phyloP scores from a whole-genome alignment of 2,888 invertebrate genomes.

The Hoplodrina blanda region DNA sequence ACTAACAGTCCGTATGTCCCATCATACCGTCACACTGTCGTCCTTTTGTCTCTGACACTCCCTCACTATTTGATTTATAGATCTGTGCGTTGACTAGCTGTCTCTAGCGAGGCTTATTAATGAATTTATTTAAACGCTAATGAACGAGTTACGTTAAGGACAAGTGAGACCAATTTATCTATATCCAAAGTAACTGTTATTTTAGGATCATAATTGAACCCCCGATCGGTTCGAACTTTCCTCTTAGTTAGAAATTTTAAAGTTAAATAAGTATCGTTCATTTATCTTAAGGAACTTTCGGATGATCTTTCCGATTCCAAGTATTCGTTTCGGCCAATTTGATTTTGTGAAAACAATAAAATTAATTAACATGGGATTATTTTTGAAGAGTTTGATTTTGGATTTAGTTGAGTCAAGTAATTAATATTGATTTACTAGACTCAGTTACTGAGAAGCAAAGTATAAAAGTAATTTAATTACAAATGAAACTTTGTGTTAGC shows the following conservation, averaged over 20 bases:
- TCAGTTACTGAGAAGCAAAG: constrained; percentile 9
- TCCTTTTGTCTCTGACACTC: constrained; percentile 89
- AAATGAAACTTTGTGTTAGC: constrained; percentile 1
- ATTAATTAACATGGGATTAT: constrained; percentile 53
- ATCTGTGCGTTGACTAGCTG: constrained; percentile 87
- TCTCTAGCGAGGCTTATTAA: constrained; percentile 87
- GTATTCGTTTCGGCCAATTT: constrained; percentile 59
- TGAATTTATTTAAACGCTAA: constrained; percentile 90
- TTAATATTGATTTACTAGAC: constrained; percentile 32
- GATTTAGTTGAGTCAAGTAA: constrained; percentile 16
- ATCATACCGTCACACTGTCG: constrained; percentile 75
- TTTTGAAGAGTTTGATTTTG: constrained; percentile 39
- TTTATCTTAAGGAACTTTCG: constrained; percentile 62
- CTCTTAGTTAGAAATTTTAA: constrained; percentile 56
- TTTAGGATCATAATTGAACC: constrained; percentile 79
- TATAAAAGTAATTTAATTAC: constrained; percentile 25
- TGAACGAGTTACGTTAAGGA: constrained; percentile 88
- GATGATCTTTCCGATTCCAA: constrained; percentile 60
- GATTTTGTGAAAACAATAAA: constrained; percentile 60
- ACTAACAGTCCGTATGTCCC: constrained; percentile 69
- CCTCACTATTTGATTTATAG: constrained; percentile 91
- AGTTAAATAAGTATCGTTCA: constrained; percentile 62
- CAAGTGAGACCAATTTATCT: constrained; percentile 87
- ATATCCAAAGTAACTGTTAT: constrained; percentile 81
- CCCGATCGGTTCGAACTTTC: constrained; percentile 59